Conservation (phyloP, 2,113 vertebrate species). For the Mesitornis unicolor region DNA sequence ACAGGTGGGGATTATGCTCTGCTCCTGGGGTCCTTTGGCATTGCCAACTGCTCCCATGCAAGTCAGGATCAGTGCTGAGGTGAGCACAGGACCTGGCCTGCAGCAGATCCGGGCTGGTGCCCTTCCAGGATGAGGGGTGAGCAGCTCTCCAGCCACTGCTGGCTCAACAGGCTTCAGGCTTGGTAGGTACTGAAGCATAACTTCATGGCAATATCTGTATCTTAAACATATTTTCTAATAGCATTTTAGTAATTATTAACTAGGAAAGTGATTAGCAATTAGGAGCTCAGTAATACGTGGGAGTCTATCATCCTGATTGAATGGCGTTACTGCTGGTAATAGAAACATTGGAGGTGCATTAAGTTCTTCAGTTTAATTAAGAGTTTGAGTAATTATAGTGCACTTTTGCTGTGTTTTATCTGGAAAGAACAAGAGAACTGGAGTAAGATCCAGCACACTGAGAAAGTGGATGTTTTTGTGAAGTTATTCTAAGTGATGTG, state of each 20-base stretch:
- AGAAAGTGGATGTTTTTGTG: not conserved
- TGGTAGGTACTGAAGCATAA: not conserved
- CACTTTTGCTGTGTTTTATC: slow-evolving; percentile 50
- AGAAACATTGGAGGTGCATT: slow-evolving; percentile 38
- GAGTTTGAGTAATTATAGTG: slow-evolving; percentile 59
- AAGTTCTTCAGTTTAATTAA: slow-evolving; percentile 71
- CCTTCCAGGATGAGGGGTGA: not conserved
- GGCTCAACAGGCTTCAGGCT: not conserved
- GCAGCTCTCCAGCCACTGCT: not conserved
- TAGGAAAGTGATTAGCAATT: slow-evolving; percentile 63
- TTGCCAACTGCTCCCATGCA: accelerated
- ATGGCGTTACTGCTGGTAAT: slow-evolving; percentile 61
- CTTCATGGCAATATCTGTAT: not conserved
- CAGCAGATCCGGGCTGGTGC: not conserved
- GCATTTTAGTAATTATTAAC: slow-evolving; percentile 40
- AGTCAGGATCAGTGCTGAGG: not conserved
- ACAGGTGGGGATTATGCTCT: not conserved
- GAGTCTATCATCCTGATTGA: slow-evolving; percentile 67
- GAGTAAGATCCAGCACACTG: not conserved
- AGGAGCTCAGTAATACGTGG: slow-evolving; percentile 65
- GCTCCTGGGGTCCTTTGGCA: accelerated
- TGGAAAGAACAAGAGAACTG: slow-evolving; percentile 12
- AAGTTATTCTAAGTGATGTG: not conserved
- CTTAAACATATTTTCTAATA: slow-evolving; percentile 36
- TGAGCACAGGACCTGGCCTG: not conserved